Evolutionary conservation across 2,797 vertebrate genomes (phyloP).

Genomic region (Falco concolor): DNA sequence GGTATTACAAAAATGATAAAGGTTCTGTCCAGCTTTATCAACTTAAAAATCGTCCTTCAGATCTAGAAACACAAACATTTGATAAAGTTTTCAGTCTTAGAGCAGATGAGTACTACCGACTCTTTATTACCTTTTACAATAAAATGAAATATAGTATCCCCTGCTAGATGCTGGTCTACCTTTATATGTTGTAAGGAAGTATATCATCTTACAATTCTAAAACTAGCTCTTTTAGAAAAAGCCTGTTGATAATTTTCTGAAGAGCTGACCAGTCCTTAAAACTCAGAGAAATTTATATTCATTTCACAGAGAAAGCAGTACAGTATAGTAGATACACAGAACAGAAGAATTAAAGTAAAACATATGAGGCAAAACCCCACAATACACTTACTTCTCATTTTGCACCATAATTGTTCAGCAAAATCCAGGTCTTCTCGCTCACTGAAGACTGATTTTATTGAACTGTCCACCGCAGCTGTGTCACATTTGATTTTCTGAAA

Average conservation of each 20-base stretch:
- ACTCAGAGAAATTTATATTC: not conserved
- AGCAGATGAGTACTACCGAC: not conserved
- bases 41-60: not conserved
- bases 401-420: constrained; percentile 91
- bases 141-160: not conserved
- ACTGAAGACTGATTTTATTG: constrained; percentile 78
- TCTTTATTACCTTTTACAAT: not conserved
- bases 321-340: not conserved
- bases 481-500: constrained; percentile 73
- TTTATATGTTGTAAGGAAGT: not conserved
- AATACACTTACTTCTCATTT: constrained; percentile 84
- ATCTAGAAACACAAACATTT: not conserved
- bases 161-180: not conserved
- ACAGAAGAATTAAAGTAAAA: not conserved
- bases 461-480: constrained; percentile 67
- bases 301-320: not conserved
- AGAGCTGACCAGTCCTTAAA: not conserved
- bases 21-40: not conserved
- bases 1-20: not conserved
- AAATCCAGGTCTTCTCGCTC: constrained; percentile 91
- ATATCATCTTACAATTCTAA: not conserved
- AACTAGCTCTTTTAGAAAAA: not conserved
- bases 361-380: not conserved
- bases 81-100: not conserved
- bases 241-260: not conserved